Evolutionary conservation across 2,888 invertebrate species (phyloP).

Genomic region (Aplocera efformata): DNA sequence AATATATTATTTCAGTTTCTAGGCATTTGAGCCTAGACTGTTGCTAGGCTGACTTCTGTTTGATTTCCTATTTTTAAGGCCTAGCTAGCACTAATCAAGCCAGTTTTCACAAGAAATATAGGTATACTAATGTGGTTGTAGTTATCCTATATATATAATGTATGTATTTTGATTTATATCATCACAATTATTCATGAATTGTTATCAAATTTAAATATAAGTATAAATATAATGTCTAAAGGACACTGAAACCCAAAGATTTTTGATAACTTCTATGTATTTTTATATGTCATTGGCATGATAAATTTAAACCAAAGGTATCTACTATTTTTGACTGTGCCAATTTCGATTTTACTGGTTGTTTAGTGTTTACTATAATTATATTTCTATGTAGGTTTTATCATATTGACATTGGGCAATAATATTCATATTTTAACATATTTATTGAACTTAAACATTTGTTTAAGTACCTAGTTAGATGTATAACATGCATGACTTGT

Average conservation of each 20-base stretch:
- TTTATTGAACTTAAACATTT: slow-evolving; percentile 70
- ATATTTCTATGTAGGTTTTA: slow-evolving; percentile 54
- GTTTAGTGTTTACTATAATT: slow-evolving; percentile 49
- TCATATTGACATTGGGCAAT: slow-evolving; percentile 54
- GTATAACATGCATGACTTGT: slow-evolving; percentile 73
- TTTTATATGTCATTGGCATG: slow-evolving; percentile 54
- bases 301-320: slow-evolving; percentile 60
- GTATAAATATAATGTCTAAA: slow-evolving; percentile 2
- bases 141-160: slow-evolving; percentile 5
- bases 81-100: slow-evolving; percentile 8
- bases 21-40: slow-evolving; percentile 7
- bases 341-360: slow-evolving; percentile 66
- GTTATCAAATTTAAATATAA: neutral
- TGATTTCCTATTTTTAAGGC: slow-evolving; percentile 1
- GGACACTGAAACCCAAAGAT: slow-evolving; percentile 14
- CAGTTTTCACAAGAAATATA: slow-evolving; percentile 1
- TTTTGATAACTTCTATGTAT: slow-evolving; percentile 17
- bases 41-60: no score
- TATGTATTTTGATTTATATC: slow-evolving; percentile 5
- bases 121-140: slow-evolving; percentile 3
- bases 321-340: slow-evolving; percentile 57
- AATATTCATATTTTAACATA: slow-evolving; percentile 65
- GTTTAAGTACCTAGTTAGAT: slow-evolving; percentile 38
- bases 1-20: slow-evolving; percentile 9
- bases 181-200: slow-evolving; percentile 9